Percentiles rank a stretch among this genome's conserved stretches.
Conservation (phyloP, 2,113 vertebrate species). For the Microtus ochrogaster region DNA sequence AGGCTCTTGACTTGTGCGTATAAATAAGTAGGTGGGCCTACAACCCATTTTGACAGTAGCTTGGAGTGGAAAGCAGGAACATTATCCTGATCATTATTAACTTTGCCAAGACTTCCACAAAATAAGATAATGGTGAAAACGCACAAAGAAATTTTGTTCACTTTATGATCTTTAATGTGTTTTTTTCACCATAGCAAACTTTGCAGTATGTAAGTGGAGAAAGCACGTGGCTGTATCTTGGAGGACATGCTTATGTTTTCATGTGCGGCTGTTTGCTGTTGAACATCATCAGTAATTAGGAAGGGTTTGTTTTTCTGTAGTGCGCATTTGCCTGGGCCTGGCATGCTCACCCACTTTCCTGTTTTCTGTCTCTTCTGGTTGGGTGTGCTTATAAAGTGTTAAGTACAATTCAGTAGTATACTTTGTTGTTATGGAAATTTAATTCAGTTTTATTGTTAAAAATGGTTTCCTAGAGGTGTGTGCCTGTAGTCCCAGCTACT, state of each 20-base stretch:
- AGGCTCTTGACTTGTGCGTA: not conserved
- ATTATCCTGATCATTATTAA: conserved; percentile 20
- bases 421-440: conserved; percentile 13
- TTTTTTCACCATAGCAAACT: not conserved
- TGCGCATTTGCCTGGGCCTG: not conserved
- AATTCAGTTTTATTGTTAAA: conserved; percentile 26
- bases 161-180: not conserved
- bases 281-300: not conserved
- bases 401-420: conserved; percentile 8
- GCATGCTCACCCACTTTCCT: not conserved
- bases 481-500: not conserved
- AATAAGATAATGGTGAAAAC: not conserved
- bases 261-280: not conserved
- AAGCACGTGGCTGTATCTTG: not conserved
- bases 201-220: conserved; percentile 3
- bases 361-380: not conserved
- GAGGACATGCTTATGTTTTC: not conserved
- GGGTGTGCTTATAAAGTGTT: not conserved
- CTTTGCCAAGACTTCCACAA: conserved; percentile 7
- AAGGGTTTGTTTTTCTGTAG: not conserved
- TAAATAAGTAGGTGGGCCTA: not conserved
- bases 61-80: conserved; percentile 11
- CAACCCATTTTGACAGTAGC: not conserved
- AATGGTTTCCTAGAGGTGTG: not conserved
- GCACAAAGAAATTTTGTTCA: conserved; percentile 27